Base-by-base conservation (phyloP, 2,888 invertebrate genomes). In the Chalcis sispes region DNA sequence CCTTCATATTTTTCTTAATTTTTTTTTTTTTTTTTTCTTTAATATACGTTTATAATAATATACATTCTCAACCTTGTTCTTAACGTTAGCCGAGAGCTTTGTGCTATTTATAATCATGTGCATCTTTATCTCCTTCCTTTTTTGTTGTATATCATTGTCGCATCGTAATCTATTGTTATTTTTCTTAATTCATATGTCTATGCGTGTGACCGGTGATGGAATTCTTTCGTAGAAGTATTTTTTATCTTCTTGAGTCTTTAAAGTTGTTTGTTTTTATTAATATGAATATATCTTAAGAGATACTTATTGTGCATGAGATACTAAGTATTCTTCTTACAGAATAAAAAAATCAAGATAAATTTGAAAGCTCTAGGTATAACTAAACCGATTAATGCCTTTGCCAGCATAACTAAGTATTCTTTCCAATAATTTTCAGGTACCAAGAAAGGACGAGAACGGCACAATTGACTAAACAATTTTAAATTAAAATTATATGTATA, bases 61-160 rank as follows among this genome's bases (percentile, higher is more conserved):
- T 86, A 85, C 85, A 86, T 79, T 86, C 84, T 32, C 69, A 75
- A 64, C 72, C 80, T 76, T 80, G 82, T 83, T 82, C 82, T 79
- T 81, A 80, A 82, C 81, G 78, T 79, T 79, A 75, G 79, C 82
- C 80, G 79, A 82, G 84, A 85, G 84, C 84, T 87, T 87, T 88
- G 88, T 88, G 88, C 88, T 78, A 86, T 88, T 85, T 87, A 85
- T 85, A 87, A 86, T 87, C 83, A 82, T 88, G 88, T 88, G 88
- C 88, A 88, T 84, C 0, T 85, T 64, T 65, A 29, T 74, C 50
- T 72, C 42, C 23, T 29, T 40, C 36, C 15, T 36, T 59, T 10
- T 23, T 52, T 71, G 8, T 50, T 36, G 42, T 50, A 61, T n/a
- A 15, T n/a, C 13, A 48, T 32, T n/a, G n/a, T n/a, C 7, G 20